Conservation (phyloP, 2,113 vertebrate species). For the Peucedramus taeniatus region DNA sequence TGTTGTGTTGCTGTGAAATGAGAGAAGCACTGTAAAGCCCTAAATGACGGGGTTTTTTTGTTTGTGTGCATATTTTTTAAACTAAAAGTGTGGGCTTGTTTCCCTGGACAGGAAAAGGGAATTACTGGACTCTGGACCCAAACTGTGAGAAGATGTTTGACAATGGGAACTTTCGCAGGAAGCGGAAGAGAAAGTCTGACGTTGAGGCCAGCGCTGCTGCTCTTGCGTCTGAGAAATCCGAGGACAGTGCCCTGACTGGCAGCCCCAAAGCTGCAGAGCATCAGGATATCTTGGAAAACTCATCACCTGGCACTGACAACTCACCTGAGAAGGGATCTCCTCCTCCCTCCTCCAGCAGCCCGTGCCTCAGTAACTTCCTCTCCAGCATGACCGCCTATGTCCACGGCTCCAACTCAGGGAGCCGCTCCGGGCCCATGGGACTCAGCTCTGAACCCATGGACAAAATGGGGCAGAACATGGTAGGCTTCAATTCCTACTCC, state of each 20-base stretch:
- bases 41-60: background rate
- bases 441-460: constrained; percentile 77
- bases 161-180: constrained; percentile 97
- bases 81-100: background rate
- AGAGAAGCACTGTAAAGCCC: background rate
- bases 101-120: constrained; percentile 87
- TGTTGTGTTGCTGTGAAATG: background rate
- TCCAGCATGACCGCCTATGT: constrained; percentile 79
- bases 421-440: constrained; percentile 73
- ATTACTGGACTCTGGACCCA: constrained; percentile 98
- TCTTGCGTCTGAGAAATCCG: constrained; percentile 75
- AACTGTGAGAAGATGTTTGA: constrained; percentile 99
- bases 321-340: constrained; percentile 81
- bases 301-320: constrained; percentile 46
- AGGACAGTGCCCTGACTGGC: constrained; percentile 67
- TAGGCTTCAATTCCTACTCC: constrained; percentile 83
- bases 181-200: constrained; percentile 96
- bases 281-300: constrained; percentile 75
- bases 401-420: constrained; percentile 20
- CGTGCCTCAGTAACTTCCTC: constrained; percentile 88
- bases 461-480: constrained; percentile 78
- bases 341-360: constrained; percentile 68
- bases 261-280: constrained; percentile 74
- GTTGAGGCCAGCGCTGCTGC: constrained; percentile 57
- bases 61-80: background rate